Base-by-base conservation (phyloP, 2,797 vertebrate genomes). In the Argentina silus region DNA sequence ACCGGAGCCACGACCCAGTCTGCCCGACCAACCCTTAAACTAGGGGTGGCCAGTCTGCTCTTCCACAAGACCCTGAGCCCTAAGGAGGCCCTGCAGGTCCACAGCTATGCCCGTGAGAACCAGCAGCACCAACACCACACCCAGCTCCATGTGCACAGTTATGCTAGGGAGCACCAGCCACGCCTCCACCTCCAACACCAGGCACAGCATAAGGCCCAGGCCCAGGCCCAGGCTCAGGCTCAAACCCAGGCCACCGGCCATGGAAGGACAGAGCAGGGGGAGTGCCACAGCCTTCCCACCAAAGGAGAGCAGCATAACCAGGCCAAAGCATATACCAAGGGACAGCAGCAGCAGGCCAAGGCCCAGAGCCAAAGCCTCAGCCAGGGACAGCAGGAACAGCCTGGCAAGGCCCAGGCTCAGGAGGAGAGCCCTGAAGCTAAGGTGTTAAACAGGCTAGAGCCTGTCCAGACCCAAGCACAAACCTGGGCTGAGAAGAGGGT, bases 41-140 rank as follows among this genome's bases (percentile, higher is more conserved):
- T 96, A 17, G 96, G 97, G 3, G 93, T 95, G 0, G 93, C 92
- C 21, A 95, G 96, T 70, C 84, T 90, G 47, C 85, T 96, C 70
- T 95, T 95, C 67, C 95, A 96, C 80, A 93, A 82, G 80, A 93
- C 91, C 48, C 85, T 94, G 36, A 94, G 93, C 77, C 91, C 95
- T 60, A 92, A 93, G 3, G 94, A 96, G 56, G 88, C 93, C 65
- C 87, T 96, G 60, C 95, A 95, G 5, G 95, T 96, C 7, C 95
- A 97, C 63, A 96, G 93, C 90, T 96, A 95, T 14, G 89, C 93
- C 11, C 91, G 83, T 63, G 95, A 92, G n/a, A 93, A 93, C 1
- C 88, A 87, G 75, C 84, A 51, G 6, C 17, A 48, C 50, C 67
- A 61, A 42, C 83, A 88, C 50, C 67, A 68, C 50, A 88, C 86